Evolutionary conservation across 2,888 invertebrate species (phyloP).

Genomic region (Oithona nana): DNA sequence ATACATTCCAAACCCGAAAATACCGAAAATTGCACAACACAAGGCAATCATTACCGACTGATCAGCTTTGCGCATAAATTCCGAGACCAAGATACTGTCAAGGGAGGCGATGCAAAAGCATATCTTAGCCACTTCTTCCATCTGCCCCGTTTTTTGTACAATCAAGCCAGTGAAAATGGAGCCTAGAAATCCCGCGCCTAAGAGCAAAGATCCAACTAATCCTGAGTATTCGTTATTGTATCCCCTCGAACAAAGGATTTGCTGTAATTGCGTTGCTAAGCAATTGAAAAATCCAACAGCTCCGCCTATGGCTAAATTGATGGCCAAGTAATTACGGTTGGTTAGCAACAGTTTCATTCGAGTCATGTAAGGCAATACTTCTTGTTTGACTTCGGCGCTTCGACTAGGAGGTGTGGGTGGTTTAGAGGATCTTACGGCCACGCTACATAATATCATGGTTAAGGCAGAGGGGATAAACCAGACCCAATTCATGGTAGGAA

Average conservation of each 20-base stretch:
- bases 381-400: neutral
- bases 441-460: neutral
- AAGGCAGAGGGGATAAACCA: conserved; percentile 2
- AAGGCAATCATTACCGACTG: neutral
- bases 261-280: neutral
- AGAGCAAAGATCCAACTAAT: neutral
- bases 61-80: neutral
- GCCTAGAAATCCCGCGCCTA: neutral
- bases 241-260: neutral
- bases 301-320: neutral
- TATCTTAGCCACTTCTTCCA: conserved; percentile 5
- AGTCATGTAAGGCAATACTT: neutral
- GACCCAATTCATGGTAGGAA: neutral
- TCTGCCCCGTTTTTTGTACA: neutral
- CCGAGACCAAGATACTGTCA: neutral
- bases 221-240: neutral
- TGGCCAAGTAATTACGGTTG: neutral
- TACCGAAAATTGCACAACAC: neutral
- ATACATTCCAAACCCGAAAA: conserved; percentile 5
- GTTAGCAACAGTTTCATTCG: conserved; percentile 3
- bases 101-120: neutral
- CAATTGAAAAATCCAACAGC: conserved; percentile 8
- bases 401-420: conserved; percentile 1
- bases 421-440: neutral
- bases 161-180: neutral